Evolutionary conservation across 2,888 invertebrate genomes (phyloP).

Genomic region (Laspeyria flexula): DNA sequence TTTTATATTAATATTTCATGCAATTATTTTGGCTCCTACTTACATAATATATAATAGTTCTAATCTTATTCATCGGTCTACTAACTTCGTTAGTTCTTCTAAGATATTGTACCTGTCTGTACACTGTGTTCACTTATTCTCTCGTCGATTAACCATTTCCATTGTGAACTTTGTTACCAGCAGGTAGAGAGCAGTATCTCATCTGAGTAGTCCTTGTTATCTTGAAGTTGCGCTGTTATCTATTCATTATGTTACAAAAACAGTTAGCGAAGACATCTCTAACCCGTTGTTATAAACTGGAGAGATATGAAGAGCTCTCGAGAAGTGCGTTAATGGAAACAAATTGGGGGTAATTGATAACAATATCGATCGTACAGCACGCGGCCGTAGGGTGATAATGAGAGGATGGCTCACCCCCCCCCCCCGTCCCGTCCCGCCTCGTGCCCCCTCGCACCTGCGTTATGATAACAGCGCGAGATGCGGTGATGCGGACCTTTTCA

Average conservation of each 20-base stretch:
- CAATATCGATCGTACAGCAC: slow-evolving; percentile 5
- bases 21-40: too few species aligned
- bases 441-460: neutral
- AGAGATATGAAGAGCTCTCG: slow-evolving; percentile 3
- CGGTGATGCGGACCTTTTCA: neutral
- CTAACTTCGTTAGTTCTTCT: too few species aligned
- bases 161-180: too few species aligned
- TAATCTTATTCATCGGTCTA: too few species aligned
- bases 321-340: slow-evolving; percentile 13
- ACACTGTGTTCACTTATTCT: too few species aligned
- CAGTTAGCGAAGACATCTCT: neutral
- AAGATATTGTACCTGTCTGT: too few species aligned
- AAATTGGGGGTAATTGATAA: slow-evolving; percentile 27
- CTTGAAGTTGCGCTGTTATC: neutral
- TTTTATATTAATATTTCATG: too few species aligned
- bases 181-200: too few species aligned
- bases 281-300: neutral
- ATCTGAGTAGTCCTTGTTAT: too few species aligned
- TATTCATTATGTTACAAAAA: neutral
- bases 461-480: slow-evolving; percentile 9
- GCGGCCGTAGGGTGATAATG: neutral
- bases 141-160: too few species aligned
- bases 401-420: neutral
- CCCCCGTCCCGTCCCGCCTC: neutral
- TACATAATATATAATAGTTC: too few species aligned